A percentile compares a stretch with the other conserved stretches of the same genome.
phyloP scores from a whole-genome alignment of 2,797 vertebrate species.

The Pipistrellus kuhlii region DNA sequence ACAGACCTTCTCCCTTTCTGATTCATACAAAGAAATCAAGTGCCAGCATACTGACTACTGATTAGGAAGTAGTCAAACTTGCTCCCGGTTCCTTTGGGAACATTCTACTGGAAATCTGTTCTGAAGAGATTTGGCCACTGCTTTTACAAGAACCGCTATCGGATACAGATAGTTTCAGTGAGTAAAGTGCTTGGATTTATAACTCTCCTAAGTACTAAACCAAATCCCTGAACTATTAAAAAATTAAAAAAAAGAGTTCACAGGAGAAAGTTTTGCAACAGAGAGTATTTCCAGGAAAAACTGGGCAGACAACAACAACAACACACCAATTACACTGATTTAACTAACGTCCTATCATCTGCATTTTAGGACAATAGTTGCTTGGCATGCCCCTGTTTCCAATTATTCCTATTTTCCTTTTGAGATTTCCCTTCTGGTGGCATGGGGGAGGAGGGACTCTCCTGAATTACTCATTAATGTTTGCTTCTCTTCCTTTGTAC shows the following conservation, averaged over 20 bases:
- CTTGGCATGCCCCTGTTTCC: not conserved
- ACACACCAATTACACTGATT: not conserved
- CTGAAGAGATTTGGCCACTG: constrained; percentile 23
- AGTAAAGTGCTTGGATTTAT: constrained; percentile 55
- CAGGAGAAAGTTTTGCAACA: constrained; percentile 31
- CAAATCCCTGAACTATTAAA: constrained; percentile 58
- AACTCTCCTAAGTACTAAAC: constrained; percentile 55
- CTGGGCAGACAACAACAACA: not conserved
- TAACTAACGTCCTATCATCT: not conserved
- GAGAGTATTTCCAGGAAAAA: constrained; percentile 59
- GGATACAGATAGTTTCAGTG: constrained; percentile 32
- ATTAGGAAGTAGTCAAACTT: not conserved
- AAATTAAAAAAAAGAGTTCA: not conserved
- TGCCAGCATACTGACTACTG: not conserved
- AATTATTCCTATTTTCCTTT: not conserved
- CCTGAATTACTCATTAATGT: not conserved
- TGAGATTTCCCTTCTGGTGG: not conserved
- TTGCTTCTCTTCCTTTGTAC: not conserved
- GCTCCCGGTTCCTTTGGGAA: not conserved
- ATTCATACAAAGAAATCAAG: constrained; percentile 3
- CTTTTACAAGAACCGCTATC: constrained; percentile 50
- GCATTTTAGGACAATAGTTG: not conserved
- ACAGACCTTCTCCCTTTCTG: not conserved
- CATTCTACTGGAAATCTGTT: constrained; percentile 45
- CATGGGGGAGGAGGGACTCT: not conserved